Conservation (phyloP, 92 coral and sea anemone genomes). For the Ricordea florida region DNA sequence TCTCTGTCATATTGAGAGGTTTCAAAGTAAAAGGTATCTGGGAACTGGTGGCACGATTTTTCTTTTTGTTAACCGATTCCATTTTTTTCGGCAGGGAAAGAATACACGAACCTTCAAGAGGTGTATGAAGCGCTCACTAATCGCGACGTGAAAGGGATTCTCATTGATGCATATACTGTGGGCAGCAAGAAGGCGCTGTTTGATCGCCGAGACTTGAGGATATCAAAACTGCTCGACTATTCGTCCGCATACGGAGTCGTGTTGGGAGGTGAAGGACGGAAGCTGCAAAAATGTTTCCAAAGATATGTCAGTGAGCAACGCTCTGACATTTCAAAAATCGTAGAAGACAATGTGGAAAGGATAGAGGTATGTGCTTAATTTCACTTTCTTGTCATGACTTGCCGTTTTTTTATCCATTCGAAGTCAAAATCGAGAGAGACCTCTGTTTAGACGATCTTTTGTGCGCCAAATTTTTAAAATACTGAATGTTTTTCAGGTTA, state of each 20-base stretch:
- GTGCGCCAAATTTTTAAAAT: not conserved
- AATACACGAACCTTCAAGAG: slow-evolving; percentile 80
- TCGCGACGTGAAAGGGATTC: slow-evolving; percentile 85
- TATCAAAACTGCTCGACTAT: slow-evolving; percentile 80
- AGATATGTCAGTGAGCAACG: slow-evolving; percentile 80
- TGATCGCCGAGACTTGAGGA: slow-evolving; percentile 69
- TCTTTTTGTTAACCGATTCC: not conserved
- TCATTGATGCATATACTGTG: slow-evolving; percentile 87
- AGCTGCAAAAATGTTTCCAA: slow-evolving; percentile 88
- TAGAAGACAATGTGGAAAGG: slow-evolving; percentile 66
- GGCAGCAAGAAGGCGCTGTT: slow-evolving; percentile 86
- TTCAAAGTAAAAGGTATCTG: too few relatives aligned
- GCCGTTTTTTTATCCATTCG: not conserved
- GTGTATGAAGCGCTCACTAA: slow-evolving; percentile 78
- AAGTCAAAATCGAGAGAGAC: not conserved
- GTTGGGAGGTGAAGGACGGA: slow-evolving; percentile 90
- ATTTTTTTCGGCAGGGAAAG: slow-evolving; percentile 28
- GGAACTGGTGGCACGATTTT: too few relatives aligned
- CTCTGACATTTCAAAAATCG: slow-evolving; percentile 77
- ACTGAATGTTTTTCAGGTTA: slow-evolving; percentile 45
- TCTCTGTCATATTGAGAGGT: too few relatives aligned
- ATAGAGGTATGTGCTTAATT: slow-evolving; percentile 70
- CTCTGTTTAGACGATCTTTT: too few relatives aligned
- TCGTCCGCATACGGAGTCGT: slow-evolving; percentile 93
- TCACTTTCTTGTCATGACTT: not conserved